Percentiles rank a stretch among this genome's conserved stretches.
These are phyloP conservation scores for Ptychochromis oligacanthus DNA, from an alignment of 2,113 vertebrate genomes.

Conservation along the genomic window DNA sequence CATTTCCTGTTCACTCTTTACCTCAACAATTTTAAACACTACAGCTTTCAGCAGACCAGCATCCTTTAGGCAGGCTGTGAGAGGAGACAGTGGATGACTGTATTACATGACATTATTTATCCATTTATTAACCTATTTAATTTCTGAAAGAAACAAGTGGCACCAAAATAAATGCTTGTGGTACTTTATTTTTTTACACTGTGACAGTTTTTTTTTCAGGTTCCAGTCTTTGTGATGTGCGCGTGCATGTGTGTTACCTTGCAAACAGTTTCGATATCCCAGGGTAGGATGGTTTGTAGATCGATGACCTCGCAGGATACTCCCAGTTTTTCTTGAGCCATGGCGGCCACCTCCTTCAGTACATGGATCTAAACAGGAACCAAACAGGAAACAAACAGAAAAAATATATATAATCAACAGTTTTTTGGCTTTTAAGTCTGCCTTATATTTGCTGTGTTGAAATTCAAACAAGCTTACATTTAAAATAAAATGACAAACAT, in stretches of 20 bases:
- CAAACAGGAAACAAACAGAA: too few relatives aligned
- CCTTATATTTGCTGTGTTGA: background rate
- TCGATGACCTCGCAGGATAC: constrained; percentile 98
- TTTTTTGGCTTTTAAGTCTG: background rate
- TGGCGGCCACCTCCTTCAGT: constrained; percentile 90
- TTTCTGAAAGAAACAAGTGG: background rate
- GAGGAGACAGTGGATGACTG: background rate
- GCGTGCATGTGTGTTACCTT: constrained; percentile 81
- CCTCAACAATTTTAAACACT: background rate
- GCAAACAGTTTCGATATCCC: constrained; percentile 93
- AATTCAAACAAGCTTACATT: background rate
- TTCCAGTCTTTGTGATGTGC: background rate
- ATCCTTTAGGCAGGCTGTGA: background rate
- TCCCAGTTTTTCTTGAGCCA: constrained; percentile 97
- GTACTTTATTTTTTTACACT: background rate
- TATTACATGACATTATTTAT: background rate
- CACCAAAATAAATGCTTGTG: background rate
- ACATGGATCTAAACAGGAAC: constrained; percentile 90
- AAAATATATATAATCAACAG: too few relatives aligned
- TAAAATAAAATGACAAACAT: background rate
- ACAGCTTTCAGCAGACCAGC: background rate
- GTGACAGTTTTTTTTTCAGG: background rate
- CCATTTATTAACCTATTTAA: background rate
- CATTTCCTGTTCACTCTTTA: background rate
- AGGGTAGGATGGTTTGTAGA: constrained; percentile 93